Evolutionary conservation across 1,140 invertebrate genomes (phyloP), one percentile per base, ranked within the genome.

Genomic region (Matsumurasca onukii): DNA sequence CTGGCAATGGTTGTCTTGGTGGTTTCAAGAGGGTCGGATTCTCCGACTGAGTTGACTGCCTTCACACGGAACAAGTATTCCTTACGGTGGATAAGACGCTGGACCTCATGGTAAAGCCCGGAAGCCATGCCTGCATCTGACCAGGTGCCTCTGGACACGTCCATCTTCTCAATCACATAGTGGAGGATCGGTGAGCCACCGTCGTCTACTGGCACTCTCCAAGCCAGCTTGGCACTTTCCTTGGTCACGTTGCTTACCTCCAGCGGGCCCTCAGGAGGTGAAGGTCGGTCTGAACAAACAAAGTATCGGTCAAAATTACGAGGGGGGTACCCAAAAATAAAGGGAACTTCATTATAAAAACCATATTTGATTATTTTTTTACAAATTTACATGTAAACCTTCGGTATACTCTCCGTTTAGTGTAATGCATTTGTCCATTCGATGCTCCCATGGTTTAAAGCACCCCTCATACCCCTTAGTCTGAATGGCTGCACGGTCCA

Each of bases 131-230:
- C 93, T 74, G 93, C 94, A 79, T 97, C 94, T 20, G 92, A 90
- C 98, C 97, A 99, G 1, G 94, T 95, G 64, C 95, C 96, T 70
- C 95, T 85, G 1, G 93, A 90, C 0, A 95, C 84, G 76, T 98
- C 97, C 93, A 98, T 98, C 81, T 98, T 99, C 78, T 99, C 97
- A 67, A 99, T 87, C 31, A 98, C 84, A 76, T 99, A 99, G 78
- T 98, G 95, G n/a, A 95, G 81, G 75, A 98, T 97, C 15, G 95
- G 94, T 65, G 91, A 92, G 34, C 95, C 96, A 70, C 96, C 95
- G 79, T 96, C 93, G 76, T 96, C 93, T 52, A 88, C 82, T 29
- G 96, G 92, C 70, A 88, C 78, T 75, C 88, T 88, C 94, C 94
- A 95, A 31, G 88, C 82, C 29, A 98, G 78, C 49, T 90, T 88